These are phyloP conservation scores for Nylanderia fulva DNA, from an alignment of 1,140 invertebrate species.

Conservation along the genomic window DNA sequence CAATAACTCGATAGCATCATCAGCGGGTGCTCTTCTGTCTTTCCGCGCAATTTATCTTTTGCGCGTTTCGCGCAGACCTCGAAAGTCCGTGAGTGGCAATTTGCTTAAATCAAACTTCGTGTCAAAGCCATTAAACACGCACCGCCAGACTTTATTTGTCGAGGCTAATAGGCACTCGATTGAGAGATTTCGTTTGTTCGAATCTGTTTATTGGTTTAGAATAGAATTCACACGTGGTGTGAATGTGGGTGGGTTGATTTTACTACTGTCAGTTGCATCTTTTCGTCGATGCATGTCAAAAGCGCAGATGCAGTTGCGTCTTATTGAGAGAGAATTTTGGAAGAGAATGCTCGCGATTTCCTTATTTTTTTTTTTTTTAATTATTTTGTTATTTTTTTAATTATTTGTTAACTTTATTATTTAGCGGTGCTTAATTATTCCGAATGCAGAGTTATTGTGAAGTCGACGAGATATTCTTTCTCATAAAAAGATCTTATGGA, in stretches of 20 bases:
- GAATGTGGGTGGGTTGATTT: not conserved
- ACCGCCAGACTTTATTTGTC: conserved; percentile 66
- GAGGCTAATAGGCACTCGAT: conserved; percentile 71
- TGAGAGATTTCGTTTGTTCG: conserved; percentile 47
- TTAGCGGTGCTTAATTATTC: not conserved
- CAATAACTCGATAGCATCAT: conserved; percentile 67
- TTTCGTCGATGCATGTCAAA: not conserved
- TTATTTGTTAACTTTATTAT: not conserved
- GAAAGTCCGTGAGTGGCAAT: conserved; percentile 76
- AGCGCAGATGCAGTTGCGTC: not conserved
- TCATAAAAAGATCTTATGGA: not conserved
- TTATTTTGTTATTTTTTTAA: too few species aligned
- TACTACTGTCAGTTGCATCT: conserved; percentile 27
- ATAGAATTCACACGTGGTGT: too few species aligned
- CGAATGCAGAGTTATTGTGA: not conserved
- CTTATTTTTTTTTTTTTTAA: not conserved
- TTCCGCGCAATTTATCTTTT: conserved; percentile 76
- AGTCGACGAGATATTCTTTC: not conserved
- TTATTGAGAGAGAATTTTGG: not conserved
- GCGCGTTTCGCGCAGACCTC: conserved; percentile 73
- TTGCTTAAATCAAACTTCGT: conserved; percentile 75
- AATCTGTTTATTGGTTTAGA: conserved; percentile 4
- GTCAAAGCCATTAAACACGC: conserved; percentile 68
- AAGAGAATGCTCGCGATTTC: not conserved
- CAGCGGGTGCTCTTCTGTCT: conserved; percentile 58